These are phyloP conservation scores for Lacerta agilis DNA, from an alignment of 2,797 vertebrate genomes.

Conservation along the genomic window DNA sequence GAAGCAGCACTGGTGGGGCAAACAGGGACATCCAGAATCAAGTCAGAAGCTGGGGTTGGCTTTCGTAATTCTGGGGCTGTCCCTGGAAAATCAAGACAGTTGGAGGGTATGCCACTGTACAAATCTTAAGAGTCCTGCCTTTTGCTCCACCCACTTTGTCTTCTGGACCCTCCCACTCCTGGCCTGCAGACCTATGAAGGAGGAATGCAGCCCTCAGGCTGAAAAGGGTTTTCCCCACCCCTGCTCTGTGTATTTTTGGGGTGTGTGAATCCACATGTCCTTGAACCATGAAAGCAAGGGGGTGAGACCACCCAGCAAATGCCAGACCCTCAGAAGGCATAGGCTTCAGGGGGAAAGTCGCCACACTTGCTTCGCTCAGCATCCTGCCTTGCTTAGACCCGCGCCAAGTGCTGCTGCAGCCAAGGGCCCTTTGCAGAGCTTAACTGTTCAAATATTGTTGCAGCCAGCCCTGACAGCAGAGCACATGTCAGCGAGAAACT, in stretches of 20 bases:
- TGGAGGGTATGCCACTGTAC: too few species aligned
- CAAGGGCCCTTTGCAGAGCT: neutral
- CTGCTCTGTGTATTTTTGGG: neutral
- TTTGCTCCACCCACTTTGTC: too few species aligned
- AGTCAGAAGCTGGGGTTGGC: too few species aligned
- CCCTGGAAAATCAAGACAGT: too few species aligned
- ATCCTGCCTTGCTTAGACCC: neutral
- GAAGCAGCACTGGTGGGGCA: too few species aligned
- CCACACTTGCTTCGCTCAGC: neutral
- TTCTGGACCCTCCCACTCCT: too few species aligned
- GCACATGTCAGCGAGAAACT: constrained; percentile 1
- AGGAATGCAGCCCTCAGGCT: too few species aligned
- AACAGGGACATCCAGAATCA: too few species aligned
- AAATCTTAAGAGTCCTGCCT: too few species aligned
- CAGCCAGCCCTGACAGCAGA: neutral
- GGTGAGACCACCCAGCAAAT: constrained; percentile 3
- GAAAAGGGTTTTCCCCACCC: too few species aligned
- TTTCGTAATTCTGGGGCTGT: too few species aligned
- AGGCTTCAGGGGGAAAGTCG: neutral
- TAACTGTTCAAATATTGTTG: constrained; percentile 28
- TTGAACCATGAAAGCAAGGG: neutral
- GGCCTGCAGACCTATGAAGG: too few species aligned
- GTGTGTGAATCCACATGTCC: neutral
- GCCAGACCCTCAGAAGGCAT: neutral
- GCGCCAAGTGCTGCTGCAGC: neutral